Percentiles rank a stretch among this genome's conserved stretches.
Conservation (phyloP, 2,888 invertebrate species). For the Salpingus planirostris region DNA sequence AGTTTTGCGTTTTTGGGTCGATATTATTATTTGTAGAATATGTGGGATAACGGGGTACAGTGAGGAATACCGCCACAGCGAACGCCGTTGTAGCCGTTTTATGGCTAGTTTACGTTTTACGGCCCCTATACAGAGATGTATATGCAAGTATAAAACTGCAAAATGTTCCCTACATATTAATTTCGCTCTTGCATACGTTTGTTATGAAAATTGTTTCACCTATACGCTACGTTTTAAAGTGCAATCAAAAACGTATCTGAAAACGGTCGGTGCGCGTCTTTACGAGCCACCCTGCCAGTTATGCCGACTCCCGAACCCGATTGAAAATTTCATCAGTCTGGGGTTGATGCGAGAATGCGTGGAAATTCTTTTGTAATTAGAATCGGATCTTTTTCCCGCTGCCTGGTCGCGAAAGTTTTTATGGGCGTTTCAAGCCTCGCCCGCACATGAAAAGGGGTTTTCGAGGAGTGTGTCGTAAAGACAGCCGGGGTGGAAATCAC, state of each 20-base stretch:
- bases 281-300: too few species aligned
- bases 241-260: conserved; percentile 19
- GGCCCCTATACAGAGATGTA: conserved; percentile 32
- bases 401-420: too few species aligned
- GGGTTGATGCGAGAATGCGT: too few species aligned
- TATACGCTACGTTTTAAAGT: conserved; percentile 12
- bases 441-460: not conserved
- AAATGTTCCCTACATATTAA: conserved; percentile 37
- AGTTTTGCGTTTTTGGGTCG: conserved; percentile 12
- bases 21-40: too few species aligned
- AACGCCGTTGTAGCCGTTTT: conserved; percentile 25
- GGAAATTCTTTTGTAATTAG: too few species aligned
- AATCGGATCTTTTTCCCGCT: too few species aligned
- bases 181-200: conserved; percentile 33
- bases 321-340: too few species aligned
- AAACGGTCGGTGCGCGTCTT: too few species aligned
- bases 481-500: not conserved
- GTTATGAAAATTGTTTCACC: conserved; percentile 25
- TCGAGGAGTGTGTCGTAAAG: not conserved
- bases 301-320: too few species aligned
- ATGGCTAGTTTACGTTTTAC: conserved; percentile 37
- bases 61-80: conserved; percentile 16
- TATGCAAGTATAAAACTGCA: conserved; percentile 34
- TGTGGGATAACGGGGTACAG: conserved; percentile 12
- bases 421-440: too few species aligned